Base-by-base conservation (phyloP, 2,797 vertebrate species). In the Chiloscyllium punctatum region DNA sequence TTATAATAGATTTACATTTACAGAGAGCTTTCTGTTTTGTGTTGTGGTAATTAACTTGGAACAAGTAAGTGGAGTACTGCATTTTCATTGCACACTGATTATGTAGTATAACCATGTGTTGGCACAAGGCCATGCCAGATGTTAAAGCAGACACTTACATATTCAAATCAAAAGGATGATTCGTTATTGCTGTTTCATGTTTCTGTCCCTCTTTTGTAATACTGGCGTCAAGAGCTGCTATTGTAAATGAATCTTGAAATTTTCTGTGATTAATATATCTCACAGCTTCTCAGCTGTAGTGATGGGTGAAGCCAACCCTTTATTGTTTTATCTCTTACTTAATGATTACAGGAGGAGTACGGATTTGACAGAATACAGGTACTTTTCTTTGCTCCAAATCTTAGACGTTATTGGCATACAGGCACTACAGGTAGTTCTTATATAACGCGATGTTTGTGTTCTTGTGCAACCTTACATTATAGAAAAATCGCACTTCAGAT, bases 121-220 rank as follows among this genome's bases (percentile, higher is more conserved):
- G 90, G 90, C 90, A 92, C 8, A 92, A 66, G 37, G 90, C 90
- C 62, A 92, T 92, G 21, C 62, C 62, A 92, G 90, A 92, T 92
- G 90, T 92, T 66, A 68, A 92, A 92, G n/a, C n/a, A 21, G 90
- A 92, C 90, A 92, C 62, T 62, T 92, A 62, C 62, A 23, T 68
- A 62, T 92, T 92, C n/a, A 91, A 92, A 68, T 92, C 90, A 92
- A 92, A 92, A 62, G 62, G 66, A 92, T 92, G 33, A 6, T 37
- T 92, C n/a, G 37, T 37, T 92, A 42, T 92, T 92, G 90, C 37
- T 68, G 25, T 68, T 68, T 37, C n/a, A 2, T 57, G 25, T 62
- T 92, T 92, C n/a, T n/a, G 27, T n/a, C 30, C 30, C 27, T 90
- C 30, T 90, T 66, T 33, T 90, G 2, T 57, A 90, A 57, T 16